A percentile compares a stretch with the other conserved stretches of the same genome.
phyloP scores from a whole-genome alignment of 37 sponge, comb jelly and placozoan genomes.

The Sycon ciliatum region DNA sequence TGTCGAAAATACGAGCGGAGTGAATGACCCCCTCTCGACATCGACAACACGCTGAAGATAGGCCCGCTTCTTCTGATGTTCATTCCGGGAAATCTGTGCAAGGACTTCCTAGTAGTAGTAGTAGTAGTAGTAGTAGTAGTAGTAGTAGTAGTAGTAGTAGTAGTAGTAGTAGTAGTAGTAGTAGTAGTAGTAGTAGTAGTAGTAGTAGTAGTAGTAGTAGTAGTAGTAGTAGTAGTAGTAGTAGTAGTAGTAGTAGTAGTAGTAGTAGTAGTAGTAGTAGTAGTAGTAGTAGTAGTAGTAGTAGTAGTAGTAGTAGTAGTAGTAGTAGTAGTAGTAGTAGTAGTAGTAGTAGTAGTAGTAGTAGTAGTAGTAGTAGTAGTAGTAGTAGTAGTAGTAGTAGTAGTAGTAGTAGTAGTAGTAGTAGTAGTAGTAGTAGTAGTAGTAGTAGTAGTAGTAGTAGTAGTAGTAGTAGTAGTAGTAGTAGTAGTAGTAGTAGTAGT shows the following conservation, averaged over 20 bases:
- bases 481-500: constrained; percentile 8
- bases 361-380: constrained; percentile 8
- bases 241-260: constrained; percentile 8
- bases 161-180: constrained; percentile 6
- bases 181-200: constrained; percentile 8
- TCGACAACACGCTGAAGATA: too few relatives aligned
- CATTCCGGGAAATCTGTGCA: too few relatives aligned
- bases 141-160: constrained; percentile 8
- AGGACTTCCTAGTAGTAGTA: too few relatives aligned
- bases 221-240: constrained; percentile 6
- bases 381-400: constrained; percentile 8
- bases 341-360: constrained; percentile 6
- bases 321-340: constrained; percentile 8
- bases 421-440: constrained; percentile 8
- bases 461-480: constrained; percentile 6
- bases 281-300: constrained; percentile 6
- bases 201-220: constrained; percentile 8
- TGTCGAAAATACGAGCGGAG: too few relatives aligned
- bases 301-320: constrained; percentile 8
- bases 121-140: constrained; percentile 6
- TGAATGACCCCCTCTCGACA: too few relatives aligned
- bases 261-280: constrained; percentile 8
- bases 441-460: constrained; percentile 8
- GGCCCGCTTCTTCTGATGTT: too few relatives aligned
- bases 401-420: constrained; percentile 6